Percentiles rank a stretch among this genome's conserved stretches.
Evolutionary conservation across 2,797 vertebrate species (phyloP).

Genomic region (Eremophila alpestris): DNA sequence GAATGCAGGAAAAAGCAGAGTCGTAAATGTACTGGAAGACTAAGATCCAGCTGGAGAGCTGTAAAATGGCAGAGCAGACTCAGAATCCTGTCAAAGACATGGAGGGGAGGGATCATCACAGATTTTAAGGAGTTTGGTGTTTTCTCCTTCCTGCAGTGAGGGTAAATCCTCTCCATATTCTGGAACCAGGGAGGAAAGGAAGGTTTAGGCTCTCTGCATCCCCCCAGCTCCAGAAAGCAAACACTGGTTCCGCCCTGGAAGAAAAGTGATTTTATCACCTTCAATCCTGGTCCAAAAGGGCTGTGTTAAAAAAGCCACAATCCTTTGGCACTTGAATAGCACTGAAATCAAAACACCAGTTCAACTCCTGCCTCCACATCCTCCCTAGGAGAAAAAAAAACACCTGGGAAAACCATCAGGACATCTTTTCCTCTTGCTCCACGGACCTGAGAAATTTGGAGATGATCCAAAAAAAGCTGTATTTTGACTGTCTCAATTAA

Average conservation of each 20-base stretch:
- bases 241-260: background rate
- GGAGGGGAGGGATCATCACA: background rate
- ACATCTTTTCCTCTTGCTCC: background rate
- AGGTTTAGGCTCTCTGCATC: background rate
- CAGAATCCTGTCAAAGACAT: background rate
- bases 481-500: conserved; percentile 32
- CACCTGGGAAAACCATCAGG: background rate
- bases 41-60: background rate
- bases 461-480: background rate
- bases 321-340: background rate
- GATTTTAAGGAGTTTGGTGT: background rate
- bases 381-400: background rate
- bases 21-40: background rate
- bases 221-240: background rate
- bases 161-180: background rate
- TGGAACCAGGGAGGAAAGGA: background rate
- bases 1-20: background rate
- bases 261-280: background rate
- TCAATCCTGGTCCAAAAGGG: background rate
- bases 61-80: background rate
- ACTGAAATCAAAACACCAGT: background rate
- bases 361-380: background rate
- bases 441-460: background rate
- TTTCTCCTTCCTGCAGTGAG: background rate
- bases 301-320: background rate